Conservation (phyloP, 2,888 invertebrate genomes). For the Mactromeris polynyma region DNA sequence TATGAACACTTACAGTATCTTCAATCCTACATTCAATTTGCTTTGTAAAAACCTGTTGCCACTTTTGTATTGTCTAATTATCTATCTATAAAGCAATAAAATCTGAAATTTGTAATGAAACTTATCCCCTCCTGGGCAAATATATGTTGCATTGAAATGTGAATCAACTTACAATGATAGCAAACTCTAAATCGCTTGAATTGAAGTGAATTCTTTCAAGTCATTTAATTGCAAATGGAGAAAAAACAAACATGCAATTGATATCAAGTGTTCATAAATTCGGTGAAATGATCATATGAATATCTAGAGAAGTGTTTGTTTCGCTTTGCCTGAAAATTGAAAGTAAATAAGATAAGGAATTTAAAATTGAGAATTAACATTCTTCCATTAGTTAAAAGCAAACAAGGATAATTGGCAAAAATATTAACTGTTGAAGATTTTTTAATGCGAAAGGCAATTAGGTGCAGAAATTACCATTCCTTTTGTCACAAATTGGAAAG, state of each 20-base stretch:
- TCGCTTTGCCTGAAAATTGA: not conserved
- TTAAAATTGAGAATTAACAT: slow-evolving; percentile 6
- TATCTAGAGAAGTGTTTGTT: not conserved
- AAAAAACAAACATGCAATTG: slow-evolving; percentile 1
- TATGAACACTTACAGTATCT: not conserved
- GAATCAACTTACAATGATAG: not conserved
- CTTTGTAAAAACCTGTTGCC: not conserved
- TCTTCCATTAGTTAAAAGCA: slow-evolving; percentile 11
- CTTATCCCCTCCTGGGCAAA: not conserved
- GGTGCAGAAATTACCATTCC: slow-evolving; percentile 11
- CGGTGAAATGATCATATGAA: not conserved
- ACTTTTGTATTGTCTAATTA: not conserved
- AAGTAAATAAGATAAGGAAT: slow-evolving; percentile 18
- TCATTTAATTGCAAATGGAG: slow-evolving; percentile 19
- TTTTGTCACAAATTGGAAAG: slow-evolving; percentile 21
- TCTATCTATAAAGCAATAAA: slow-evolving; percentile 13
- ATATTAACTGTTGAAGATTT: slow-evolving; percentile 23
- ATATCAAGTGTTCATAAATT: slow-evolving; percentile 38
- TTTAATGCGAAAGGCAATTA: slow-evolving; percentile 35
- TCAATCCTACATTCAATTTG: not conserved
- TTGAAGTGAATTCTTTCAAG: slow-evolving; percentile 18
- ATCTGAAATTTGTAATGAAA: not conserved
- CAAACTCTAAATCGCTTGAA: slow-evolving; percentile 15
- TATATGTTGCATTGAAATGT: not conserved
- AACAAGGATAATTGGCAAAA: slow-evolving; percentile 22